Percentiles rank a stretch among this genome's conserved stretches.
Evolutionary conservation across 2,113 vertebrate species (phyloP).

Genomic region (Scopus umbretta): DNA sequence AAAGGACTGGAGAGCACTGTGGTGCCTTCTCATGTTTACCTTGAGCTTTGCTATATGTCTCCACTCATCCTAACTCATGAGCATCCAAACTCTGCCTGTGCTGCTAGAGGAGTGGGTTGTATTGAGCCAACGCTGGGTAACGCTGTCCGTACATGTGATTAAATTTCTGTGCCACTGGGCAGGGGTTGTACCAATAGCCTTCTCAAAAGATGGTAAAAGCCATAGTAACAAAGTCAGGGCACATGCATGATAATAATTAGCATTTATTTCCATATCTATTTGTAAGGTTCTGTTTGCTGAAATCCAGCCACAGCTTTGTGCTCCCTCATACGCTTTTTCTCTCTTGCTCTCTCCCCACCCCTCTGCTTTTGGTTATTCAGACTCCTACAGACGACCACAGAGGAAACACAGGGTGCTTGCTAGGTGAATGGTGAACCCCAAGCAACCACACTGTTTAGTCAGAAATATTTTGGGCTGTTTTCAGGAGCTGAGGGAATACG

Average conservation of each 20-base stretch:
- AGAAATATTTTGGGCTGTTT: background rate
- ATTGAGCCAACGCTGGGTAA: background rate
- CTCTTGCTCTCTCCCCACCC: background rate
- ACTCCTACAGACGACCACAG: background rate
- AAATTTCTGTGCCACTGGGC: background rate
- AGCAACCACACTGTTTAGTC: background rate
- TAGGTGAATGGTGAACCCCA: background rate
- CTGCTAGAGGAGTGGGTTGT: background rate
- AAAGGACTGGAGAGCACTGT: background rate
- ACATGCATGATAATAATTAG: background rate
- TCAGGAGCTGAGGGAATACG: background rate
- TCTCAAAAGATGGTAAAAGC: background rate
- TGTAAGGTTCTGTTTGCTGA: background rate
- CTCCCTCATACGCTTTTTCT: background rate
- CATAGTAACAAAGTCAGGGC: background rate
- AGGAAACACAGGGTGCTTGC: background rate
- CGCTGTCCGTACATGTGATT: rapidly evolving
- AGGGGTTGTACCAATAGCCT: background rate
- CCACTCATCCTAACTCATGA: background rate
- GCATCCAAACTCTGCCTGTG: background rate
- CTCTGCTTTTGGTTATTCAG: background rate
- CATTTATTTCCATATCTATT: background rate
- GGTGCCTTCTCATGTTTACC: background rate
- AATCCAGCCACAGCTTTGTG: background rate
- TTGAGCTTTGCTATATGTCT: background rate